Conservation (phyloP, 2,113 vertebrate genomes). For the Isichthys henryi region DNA sequence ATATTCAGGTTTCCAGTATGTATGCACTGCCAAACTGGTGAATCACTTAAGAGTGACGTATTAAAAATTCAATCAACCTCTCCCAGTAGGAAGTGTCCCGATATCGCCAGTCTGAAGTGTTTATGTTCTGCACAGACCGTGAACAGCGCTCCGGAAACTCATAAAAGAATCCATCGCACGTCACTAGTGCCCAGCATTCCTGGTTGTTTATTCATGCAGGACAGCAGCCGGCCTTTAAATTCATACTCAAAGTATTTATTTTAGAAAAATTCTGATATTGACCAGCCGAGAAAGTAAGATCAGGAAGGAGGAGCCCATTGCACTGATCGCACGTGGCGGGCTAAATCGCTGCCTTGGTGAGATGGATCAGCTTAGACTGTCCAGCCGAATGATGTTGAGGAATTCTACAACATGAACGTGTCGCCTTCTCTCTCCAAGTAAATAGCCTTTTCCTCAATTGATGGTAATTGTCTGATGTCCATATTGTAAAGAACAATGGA, state of each 20-base stretch:
- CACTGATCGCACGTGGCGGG: not conserved
- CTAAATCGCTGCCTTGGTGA: not conserved
- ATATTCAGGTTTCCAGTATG: not conserved
- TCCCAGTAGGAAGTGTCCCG: not conserved
- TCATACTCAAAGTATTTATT: conserved; percentile 13
- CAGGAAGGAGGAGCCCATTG: not conserved
- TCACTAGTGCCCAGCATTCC: not conserved
- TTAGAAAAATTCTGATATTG: not conserved
- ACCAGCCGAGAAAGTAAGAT: not conserved
- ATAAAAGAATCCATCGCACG: not conserved
- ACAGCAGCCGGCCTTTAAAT: not conserved
- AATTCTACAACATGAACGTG: not conserved
- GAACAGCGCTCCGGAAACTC: not conserved
- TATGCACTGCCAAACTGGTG: not conserved
- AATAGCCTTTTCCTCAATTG: not conserved
- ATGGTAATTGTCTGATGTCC: not conserved
- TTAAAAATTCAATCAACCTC: not conserved
- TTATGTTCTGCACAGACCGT: not conserved
- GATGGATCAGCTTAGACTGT: not conserved
- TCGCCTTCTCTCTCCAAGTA: not conserved
- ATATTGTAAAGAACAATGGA: not conserved
- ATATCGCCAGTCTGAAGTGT: not conserved
- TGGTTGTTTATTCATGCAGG: not conserved
- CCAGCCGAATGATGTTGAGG: not conserved
- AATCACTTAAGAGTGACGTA: not conserved